phyloP scores from a whole-genome alignment of 1,140 invertebrate species.

The Eciton burchellii region DNA sequence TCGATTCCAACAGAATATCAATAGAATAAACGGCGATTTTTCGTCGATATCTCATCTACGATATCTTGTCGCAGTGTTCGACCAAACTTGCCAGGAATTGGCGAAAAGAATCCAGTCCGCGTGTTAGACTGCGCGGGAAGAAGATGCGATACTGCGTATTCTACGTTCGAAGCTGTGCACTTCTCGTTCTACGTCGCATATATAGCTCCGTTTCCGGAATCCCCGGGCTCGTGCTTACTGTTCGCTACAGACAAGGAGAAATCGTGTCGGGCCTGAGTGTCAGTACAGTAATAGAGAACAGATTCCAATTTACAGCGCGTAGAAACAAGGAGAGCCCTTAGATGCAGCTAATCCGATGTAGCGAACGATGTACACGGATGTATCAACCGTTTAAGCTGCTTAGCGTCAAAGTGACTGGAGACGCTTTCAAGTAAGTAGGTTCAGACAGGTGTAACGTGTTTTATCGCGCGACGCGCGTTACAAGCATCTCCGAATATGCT shows the following conservation, averaged over 20 bases:
- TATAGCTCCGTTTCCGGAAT: constrained; percentile 25
- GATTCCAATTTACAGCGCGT: constrained; percentile 60
- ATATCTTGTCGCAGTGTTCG: not conserved
- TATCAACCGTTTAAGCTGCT: constrained; percentile 60
- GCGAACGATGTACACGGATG: constrained; percentile 36
- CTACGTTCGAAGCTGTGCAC: constrained; percentile 13
- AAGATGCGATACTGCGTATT: not conserved
- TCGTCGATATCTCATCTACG: no score
- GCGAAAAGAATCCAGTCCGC: no score
- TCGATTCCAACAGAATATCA: no score
- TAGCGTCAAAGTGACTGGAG: constrained; percentile 57
- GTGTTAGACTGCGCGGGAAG: not conserved
- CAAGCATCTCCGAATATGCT: not conserved
- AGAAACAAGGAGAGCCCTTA: constrained; percentile 51
- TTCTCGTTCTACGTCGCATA: constrained; percentile 12
- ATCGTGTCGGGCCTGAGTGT: constrained; percentile 49
- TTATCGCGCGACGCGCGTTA: constrained; percentile 38
- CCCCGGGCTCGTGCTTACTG: constrained; percentile 24
- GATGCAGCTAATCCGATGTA: constrained; percentile 58
- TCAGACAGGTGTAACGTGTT: constrained; percentile 46
- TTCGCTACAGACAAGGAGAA: constrained; percentile 30
- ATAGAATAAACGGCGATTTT: no score
- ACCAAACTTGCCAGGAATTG: not conserved
- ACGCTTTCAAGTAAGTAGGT: constrained; percentile 33
- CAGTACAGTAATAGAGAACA: constrained; percentile 52